Evolutionary conservation across 2,797 vertebrate genomes (phyloP).

Genomic region (Acrocephalus scirpaceus): DNA sequence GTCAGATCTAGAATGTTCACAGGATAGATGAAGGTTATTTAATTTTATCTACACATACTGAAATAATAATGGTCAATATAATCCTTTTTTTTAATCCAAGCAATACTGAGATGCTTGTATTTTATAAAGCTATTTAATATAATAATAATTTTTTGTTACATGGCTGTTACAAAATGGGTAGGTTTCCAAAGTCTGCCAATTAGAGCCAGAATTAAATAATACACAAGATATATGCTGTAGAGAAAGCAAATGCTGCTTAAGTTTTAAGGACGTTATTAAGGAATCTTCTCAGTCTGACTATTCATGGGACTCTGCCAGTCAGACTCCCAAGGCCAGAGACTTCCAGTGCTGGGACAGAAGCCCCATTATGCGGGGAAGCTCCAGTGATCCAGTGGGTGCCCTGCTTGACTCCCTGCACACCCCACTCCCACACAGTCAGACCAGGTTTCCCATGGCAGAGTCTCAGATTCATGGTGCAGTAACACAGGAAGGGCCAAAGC

Average conservation of each 20-base stretch:
- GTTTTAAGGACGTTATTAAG: neutral
- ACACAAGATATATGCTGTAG: neutral
- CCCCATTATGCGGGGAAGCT: neutral
- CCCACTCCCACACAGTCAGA: neutral
- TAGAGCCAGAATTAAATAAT: neutral
- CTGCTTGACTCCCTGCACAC: neutral
- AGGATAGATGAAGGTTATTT: slow-evolving; percentile 10
- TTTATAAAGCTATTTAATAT: neutral
- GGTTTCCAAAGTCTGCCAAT: neutral
- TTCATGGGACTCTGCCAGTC: neutral
- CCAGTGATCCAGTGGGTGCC: rapidly evolving
- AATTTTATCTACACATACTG: neutral
- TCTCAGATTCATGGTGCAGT: neutral
- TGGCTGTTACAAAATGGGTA: neutral
- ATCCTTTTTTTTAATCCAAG: neutral
- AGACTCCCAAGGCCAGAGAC: neutral
- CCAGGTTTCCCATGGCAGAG: neutral
- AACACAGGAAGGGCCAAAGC: neutral
- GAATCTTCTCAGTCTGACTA: neutral
- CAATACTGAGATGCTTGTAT: neutral
- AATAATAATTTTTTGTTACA: neutral
- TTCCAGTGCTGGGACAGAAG: neutral
- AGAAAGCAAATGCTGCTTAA: neutral
- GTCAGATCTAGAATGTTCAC: neutral
- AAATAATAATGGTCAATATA: neutral